A percentile compares a stretch with the other conserved stretches of the same genome.
phyloP scores from a whole-genome alignment of 2,888 invertebrate species.

The Chloromyia formosa region DNA sequence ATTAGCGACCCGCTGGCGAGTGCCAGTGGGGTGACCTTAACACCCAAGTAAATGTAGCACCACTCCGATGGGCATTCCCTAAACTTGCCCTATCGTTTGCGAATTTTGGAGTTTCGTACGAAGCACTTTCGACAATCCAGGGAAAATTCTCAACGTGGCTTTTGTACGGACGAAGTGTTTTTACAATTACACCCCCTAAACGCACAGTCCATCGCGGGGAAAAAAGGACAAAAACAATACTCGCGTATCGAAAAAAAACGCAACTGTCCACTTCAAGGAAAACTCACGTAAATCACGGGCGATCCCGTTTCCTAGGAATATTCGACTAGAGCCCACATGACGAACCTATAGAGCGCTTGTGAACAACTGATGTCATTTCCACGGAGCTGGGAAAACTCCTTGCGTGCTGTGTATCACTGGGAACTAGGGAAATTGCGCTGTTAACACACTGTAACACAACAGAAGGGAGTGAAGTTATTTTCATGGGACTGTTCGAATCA shows the following conservation, averaged over 20 bases:
- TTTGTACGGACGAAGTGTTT: too few species aligned
- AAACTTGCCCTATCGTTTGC: too few species aligned
- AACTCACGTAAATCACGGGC: neutral
- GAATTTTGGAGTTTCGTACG: too few species aligned
- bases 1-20: conserved; percentile 31
- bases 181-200: too few species aligned
- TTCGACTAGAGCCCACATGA: neutral
- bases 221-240: too few species aligned
- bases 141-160: too few species aligned
- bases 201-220: too few species aligned
- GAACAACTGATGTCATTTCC: conserved; percentile 31
- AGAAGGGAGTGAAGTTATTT: neutral
- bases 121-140: too few species aligned
- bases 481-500: neutral
- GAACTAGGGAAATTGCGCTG: neutral
- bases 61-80: neutral
- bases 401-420: neutral
- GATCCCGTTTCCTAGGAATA: neutral
- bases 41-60: conserved; percentile 4
- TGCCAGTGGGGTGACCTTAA: conserved; percentile 25
- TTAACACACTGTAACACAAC: neutral
- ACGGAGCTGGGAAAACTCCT: conserved; percentile 3
- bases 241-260: too few species aligned
- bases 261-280: too few species aligned
- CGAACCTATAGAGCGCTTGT: conserved; percentile 21